phyloP scores from a whole-genome alignment of 2,113 vertebrate species.

The Sander vitreus region DNA sequence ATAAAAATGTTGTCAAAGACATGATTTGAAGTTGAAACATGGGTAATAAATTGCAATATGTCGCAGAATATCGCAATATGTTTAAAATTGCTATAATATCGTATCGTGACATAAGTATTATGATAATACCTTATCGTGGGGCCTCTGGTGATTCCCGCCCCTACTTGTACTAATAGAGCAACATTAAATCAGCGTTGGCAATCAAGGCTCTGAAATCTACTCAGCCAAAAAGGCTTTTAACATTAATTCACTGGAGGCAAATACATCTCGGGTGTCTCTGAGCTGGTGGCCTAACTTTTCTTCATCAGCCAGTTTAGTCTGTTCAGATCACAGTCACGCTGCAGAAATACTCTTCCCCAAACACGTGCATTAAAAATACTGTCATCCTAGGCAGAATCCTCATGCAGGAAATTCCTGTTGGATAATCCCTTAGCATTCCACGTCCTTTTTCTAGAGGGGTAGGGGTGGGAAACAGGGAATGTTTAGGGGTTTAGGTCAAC shows the following conservation, averaged over 20 bases:
- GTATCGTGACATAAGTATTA: too few species aligned
- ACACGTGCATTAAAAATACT: neutral
- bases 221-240: slow-evolving; percentile 53
- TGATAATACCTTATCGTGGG: too few species aligned
- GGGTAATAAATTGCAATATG: too few species aligned
- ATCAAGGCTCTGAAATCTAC: neutral
- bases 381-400: neutral
- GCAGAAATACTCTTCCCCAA: neutral
- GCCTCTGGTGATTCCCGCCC: too few species aligned
- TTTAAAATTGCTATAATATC: too few species aligned
- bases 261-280: slow-evolving; percentile 20
- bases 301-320: slow-evolving; percentile 18
- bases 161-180: neutral
- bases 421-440: too few species aligned
- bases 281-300: neutral
- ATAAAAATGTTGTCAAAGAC: too few species aligned
- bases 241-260: slow-evolving; percentile 44
- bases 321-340: slow-evolving; percentile 1
- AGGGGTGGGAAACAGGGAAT: too few species aligned
- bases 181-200: slow-evolving; percentile 29
- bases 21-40: too few species aligned
- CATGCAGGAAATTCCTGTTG: neutral
- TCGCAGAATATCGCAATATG: too few species aligned
- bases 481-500: too few species aligned
- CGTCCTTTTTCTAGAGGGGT: too few species aligned